Evolutionary conservation across 1,140 invertebrate species (phyloP), one percentile per base, ranked within the genome.

Genomic region (Schlechtendalia chinensis): DNA sequence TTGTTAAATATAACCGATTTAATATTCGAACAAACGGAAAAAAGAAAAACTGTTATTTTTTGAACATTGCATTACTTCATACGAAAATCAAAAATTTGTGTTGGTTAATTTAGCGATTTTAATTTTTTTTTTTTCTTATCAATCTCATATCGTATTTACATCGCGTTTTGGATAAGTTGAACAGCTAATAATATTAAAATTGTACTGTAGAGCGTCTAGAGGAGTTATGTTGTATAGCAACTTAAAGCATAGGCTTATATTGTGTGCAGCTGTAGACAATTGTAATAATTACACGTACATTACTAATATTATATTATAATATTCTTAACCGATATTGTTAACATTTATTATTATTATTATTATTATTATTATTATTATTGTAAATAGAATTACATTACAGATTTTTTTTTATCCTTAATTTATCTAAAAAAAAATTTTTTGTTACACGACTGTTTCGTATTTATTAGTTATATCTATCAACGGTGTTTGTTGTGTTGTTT

Each of bases 401-500:
- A 47, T 17, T 50, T 69, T 69, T 69, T 65, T 71, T 54, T 72
- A 27, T 29, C 47, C 17, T 12, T 29, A 29, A 27, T 53, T 72
- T 53, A n/a, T 2, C 19, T 53, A 4, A 19, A 54, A 72, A 19
- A 54, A 72, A 54, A n/a, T 72, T 72, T 50, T 50, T 50, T 47
- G 47, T 72, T 29, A 24, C n/a, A 50, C 29, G 24, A 54, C 47
- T 72, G 69, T 72, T 71, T 53, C 14, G 19, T 54, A 3, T 54
- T 72, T 67, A 29, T 19, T 72, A 29, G 27, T 27, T 72, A 5
- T 32, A 47, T 54, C 17, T 54, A 72, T 32, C 27, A 2, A 71
- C 29, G 69, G 50, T 72, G 69, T 72, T 72, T 29, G 29, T 72
- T 72, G 19, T n/a, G 50, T 72, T 72, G 24, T 72, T 72, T 72